Evolutionary conservation across 2,888 invertebrate species (phyloP).

Genomic region (Trimorus sp.): DNA sequence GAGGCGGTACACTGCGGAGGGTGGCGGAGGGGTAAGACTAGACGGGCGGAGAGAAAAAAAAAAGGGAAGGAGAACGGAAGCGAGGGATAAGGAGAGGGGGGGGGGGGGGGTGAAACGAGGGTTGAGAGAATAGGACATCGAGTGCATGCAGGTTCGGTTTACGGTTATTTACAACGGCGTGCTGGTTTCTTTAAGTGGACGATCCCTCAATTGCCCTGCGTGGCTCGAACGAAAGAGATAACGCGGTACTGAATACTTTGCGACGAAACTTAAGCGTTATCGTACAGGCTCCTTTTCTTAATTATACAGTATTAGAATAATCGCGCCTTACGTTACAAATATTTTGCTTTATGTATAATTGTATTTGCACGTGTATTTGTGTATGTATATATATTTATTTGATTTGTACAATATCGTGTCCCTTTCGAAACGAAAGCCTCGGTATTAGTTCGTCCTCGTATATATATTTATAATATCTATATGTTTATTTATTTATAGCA

Average conservation of each 20-base stretch:
- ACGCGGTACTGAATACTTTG: conserved; percentile 3
- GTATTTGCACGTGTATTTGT: conserved; percentile 27
- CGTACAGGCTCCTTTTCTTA: conserved; percentile 40
- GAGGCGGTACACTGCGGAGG: too few relatives aligned
- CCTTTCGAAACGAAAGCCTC: conserved; percentile 56
- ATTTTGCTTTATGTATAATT: conserved; percentile 50
- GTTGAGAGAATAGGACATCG: conserved; percentile 12
- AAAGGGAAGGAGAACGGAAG: neutral
- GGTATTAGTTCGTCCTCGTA: conserved; percentile 34
- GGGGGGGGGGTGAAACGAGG: too few relatives aligned
- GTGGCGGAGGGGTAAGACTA: too few relatives aligned
- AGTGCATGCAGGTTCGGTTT: conserved; percentile 32
- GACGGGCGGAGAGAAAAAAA: conserved; percentile 10
- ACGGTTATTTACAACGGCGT: conserved; percentile 29
- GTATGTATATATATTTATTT: conserved; percentile 34
- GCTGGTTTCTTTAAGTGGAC: conserved; percentile 9
- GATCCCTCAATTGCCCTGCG: conserved; percentile 45
- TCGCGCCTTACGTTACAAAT: conserved; percentile 52
- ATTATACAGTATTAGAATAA: conserved; percentile 34
- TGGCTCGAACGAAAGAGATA: conserved; percentile 15
- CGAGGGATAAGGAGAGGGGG: neutral
- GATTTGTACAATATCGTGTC: conserved; percentile 64
- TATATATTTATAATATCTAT: conserved; percentile 34
- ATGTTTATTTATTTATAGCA: conserved; percentile 21
- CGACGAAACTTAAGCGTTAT: conserved; percentile 1